Conservation (phyloP, 1,140 invertebrate species). For the Trissolcus basalis region DNA sequence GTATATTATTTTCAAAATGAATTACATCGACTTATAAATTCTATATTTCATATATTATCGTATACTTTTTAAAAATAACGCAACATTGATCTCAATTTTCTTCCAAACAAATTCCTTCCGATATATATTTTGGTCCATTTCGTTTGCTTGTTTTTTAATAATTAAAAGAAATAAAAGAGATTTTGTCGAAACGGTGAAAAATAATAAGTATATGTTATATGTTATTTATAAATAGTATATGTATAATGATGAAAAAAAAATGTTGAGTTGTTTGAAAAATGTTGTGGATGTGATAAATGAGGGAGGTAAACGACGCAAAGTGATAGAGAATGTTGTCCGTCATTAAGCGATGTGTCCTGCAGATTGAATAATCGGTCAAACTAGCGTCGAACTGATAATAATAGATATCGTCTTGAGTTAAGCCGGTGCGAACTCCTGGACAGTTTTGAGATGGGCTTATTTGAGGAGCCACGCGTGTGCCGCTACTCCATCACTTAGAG, state of each 20-base stretch:
- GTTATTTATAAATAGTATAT: too few species aligned
- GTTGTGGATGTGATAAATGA: too few species aligned
- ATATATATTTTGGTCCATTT: too few species aligned
- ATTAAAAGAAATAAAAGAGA: too few species aligned
- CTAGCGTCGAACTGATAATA: constrained; percentile 58
- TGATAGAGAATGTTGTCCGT: constrained; percentile 31
- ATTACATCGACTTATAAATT: too few species aligned
- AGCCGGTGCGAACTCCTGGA: constrained; percentile 34
- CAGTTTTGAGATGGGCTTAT: constrained; percentile 54
- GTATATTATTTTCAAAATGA: too few species aligned
- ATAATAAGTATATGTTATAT: too few species aligned
- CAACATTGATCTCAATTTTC: too few species aligned
- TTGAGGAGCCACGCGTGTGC: constrained; percentile 43
- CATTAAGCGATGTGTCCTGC: constrained; percentile 12
- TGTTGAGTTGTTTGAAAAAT: not conserved
- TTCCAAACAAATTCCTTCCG: not conserved
- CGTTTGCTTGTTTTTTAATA: too few species aligned
- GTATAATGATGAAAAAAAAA: too few species aligned
- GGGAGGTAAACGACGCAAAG: constrained; percentile 20
- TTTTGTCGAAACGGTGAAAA: too few species aligned
- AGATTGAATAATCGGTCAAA: constrained; percentile 47
- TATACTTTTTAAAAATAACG: not conserved
- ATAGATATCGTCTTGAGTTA: constrained; percentile 48
- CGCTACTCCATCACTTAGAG: constrained; percentile 65
- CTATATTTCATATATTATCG: constrained; percentile 1